Evolutionary conservation across 1,140 invertebrate species (phyloP).

Genomic region (Proales similis): DNA sequence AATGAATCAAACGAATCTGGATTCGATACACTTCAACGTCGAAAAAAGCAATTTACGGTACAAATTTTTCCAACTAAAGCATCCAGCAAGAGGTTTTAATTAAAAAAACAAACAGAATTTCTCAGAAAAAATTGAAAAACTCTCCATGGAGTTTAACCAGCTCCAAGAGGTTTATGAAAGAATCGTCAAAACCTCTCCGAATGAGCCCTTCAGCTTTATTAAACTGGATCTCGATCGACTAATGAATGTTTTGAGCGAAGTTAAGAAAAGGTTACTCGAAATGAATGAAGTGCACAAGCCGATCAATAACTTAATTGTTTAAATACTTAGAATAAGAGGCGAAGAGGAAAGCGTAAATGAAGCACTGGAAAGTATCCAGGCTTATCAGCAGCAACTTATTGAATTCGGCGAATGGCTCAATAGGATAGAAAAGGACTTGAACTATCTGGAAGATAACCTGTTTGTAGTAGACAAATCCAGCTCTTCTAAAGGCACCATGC

Average conservation of each 20-base stretch:
- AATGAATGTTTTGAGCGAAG: background rate
- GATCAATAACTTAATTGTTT: background rate
- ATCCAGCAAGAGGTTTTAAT: no score
- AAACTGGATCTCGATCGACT: no score
- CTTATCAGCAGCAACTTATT: background rate
- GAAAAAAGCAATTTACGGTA: no score
- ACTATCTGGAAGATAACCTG: slow-evolving; percentile 27
- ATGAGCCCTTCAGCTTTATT: no score
- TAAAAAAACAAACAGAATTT: no score
- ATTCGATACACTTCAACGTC: no score
- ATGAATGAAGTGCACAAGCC: background rate
- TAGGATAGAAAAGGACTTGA: slow-evolving; percentile 32
- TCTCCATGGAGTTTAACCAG: no score
- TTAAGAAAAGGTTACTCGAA: slow-evolving; percentile 9
- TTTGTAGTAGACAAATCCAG: slow-evolving; percentile 12
- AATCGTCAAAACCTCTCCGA: no score
- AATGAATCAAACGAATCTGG: no score
- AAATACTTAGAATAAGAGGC: slow-evolving; percentile 1
- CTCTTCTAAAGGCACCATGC: background rate
- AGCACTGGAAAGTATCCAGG: slow-evolving; percentile 12
- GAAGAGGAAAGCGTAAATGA: slow-evolving; percentile 28
- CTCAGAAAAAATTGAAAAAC: no score
- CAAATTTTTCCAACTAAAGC: no score
- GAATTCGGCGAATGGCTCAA: slow-evolving; percentile 30
- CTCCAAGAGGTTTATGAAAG: no score